Evolutionary conservation across 2,888 invertebrate species (phyloP), one percentile per base, ranked within the genome.

Genomic region (Bruchidius siliquastri): DNA sequence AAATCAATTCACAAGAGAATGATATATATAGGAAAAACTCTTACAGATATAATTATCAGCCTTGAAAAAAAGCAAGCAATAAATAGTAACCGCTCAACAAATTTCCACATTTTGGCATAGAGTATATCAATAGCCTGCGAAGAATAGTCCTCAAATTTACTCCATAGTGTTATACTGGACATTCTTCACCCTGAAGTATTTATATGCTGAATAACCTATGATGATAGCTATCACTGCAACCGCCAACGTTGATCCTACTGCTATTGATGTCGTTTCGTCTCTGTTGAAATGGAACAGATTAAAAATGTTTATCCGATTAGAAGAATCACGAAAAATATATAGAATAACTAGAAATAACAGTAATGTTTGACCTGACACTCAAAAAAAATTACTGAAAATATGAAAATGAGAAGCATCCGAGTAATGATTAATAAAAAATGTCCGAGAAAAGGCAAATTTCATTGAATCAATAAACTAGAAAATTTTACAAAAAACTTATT

Each of bases 101-200:
- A 49, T 1, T 49, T 49, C 49, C 49, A 49, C 49, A 49, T 49
- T 49, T 21, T 69, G 69, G 69, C 69, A 69, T n/a, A 18, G 21
- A 69, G 2, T 69, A 18, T 69, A 69, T 26, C 21, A 66, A 49
- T 26, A 0, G 18, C 22, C 21, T 21, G 3, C 18, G 22, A 68
- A 72, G 21, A 18, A 69, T 71, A 67, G 49, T 1, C 49, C 49
- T 13, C 13, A 49, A 68, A 68, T 21, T 79, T 91, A 95, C 87
- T 96, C 94, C 96, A 96, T 96, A 18, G 94, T 95, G 83, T 95
- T 95, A 84, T 96, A 96, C 83, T 96, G 95, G 0, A 96, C 94
- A 86, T 96, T 96, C 88, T 96, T 96, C 71, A 96, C 91, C 86
- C 95, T 95, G 84, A 95, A 90, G 84, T 96, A 95, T 81, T 96